A percentile compares a stretch with the other conserved stretches of the same genome.
Conservation (phyloP, 2,113 vertebrate genomes). For the Catharus bicknelli region DNA sequence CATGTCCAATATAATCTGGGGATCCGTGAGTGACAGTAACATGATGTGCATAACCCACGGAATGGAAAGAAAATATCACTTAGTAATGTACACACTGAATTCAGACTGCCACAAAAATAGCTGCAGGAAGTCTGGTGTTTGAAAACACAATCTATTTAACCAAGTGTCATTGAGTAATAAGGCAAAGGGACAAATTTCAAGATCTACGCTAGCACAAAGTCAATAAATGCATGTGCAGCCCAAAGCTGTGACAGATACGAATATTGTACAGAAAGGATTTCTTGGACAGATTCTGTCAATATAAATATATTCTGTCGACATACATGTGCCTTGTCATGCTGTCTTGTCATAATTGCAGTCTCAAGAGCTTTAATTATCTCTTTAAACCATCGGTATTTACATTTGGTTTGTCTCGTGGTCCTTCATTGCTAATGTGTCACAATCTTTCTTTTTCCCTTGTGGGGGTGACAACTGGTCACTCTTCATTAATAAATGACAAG, state of each 20-base stretch:
- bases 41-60: not conserved
- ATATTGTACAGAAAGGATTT: slow-evolving; percentile 70
- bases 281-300: slow-evolving; percentile 77
- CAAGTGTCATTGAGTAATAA: slow-evolving; percentile 45
- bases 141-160: slow-evolving; percentile 42
- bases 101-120: not conserved
- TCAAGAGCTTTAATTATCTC: slow-evolving; percentile 85
- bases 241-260: slow-evolving; percentile 74
- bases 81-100: not conserved
- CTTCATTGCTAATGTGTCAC: slow-evolving; percentile 76
- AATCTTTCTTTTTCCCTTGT: slow-evolving; percentile 61
- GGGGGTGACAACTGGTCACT: slow-evolving; percentile 79
- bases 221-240: slow-evolving; percentile 72
- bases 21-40: not conserved
- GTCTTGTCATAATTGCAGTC: slow-evolving; percentile 81
- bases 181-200: slow-evolving; percentile 48
- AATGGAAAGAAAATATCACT: not conserved
- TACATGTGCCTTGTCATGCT: slow-evolving; percentile 72
- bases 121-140: not conserved
- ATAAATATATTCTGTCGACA: slow-evolving; percentile 79
- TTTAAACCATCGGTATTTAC: slow-evolving; percentile 81
- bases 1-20: not conserved
- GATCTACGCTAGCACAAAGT: slow-evolving; percentile 64
- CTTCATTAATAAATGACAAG: slow-evolving; percentile 82
- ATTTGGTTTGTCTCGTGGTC: slow-evolving; percentile 78